A percentile compares a stretch with the other conserved stretches of the same genome.
These are phyloP conservation scores for Coendou prehensilis DNA, from an alignment of 2,797 vertebrate genomes.

Conservation along the genomic window DNA sequence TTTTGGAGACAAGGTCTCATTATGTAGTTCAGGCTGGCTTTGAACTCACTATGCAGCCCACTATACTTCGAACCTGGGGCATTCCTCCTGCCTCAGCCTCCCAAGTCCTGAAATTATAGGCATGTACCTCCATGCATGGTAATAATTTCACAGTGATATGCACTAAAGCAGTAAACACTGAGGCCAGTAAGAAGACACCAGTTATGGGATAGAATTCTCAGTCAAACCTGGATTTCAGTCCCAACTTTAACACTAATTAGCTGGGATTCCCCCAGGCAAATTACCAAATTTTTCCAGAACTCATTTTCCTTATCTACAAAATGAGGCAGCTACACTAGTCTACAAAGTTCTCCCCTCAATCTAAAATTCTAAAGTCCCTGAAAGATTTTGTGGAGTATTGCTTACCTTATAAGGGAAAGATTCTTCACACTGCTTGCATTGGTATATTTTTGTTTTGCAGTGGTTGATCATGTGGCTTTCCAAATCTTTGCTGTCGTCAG, in stretches of 20 bases:
- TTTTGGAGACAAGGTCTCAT: not conserved
- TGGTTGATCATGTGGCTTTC: conserved; percentile 98
- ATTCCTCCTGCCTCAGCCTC: not conserved
- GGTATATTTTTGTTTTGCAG: conserved; percentile 96
- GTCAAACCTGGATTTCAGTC: not conserved
- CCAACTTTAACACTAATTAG: not conserved
- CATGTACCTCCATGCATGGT: not conserved
- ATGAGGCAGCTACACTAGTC: not conserved
- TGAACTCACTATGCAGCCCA: not conserved
- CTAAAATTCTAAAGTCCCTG: not conserved
- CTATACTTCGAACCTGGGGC: not conserved
- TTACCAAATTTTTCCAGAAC: not conserved
- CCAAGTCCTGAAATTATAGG: not conserved
- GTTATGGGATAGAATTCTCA: not conserved
- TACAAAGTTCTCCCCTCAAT: not conserved
- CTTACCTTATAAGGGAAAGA: conserved; percentile 97
- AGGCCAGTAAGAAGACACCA: not conserved
- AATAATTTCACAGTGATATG: not conserved
- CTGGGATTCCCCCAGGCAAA: not conserved
- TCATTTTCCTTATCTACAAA: not conserved
- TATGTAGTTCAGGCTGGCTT: not conserved
- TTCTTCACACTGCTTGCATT: conserved; percentile 95
- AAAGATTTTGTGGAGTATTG: not conserved
- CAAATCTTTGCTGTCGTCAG: conserved; percentile 94
- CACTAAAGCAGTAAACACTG: not conserved